These are phyloP conservation scores for Drosophila lini DNA, from an alignment of 1,140 invertebrate genomes.

Conservation along the genomic window DNA sequence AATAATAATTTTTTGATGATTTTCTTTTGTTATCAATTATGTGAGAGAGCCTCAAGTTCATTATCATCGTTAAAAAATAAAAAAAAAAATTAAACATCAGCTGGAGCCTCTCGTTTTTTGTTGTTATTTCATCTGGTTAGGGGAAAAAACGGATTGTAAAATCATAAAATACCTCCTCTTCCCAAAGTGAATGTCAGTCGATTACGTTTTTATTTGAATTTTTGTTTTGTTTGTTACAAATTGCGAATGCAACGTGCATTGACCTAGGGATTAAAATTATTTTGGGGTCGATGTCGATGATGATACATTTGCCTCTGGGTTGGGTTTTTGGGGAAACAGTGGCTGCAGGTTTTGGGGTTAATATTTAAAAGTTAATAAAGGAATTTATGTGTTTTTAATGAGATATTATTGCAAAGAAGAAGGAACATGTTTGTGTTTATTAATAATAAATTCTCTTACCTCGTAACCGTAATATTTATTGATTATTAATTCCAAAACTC, in stretches of 20 bases:
- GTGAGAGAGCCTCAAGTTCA: conserved; percentile 69
- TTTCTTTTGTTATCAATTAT: conserved; percentile 74
- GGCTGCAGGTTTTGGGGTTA: neutral
- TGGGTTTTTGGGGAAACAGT: conserved; percentile 18
- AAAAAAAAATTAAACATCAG: conserved; percentile 40
- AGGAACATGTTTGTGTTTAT: neutral
- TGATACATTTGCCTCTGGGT: conserved; percentile 53
- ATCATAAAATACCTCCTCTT: conserved; percentile 48
- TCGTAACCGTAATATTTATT: neutral
- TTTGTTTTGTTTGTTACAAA: conserved; percentile 19
- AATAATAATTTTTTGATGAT: conserved; percentile 50
- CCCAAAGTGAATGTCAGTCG: conserved; percentile 65
- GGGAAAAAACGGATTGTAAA: conserved; percentile 38
- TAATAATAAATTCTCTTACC: neutral
- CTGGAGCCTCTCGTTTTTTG: conserved; percentile 14
- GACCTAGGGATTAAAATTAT: conserved; percentile 47
- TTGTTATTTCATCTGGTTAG: conserved; percentile 52
- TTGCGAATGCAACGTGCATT: conserved; percentile 58
- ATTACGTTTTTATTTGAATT: conserved; percentile 39
- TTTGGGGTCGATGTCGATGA: conserved; percentile 50
- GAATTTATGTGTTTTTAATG: neutral
- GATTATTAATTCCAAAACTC: neutral
- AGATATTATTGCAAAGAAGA: neutral
- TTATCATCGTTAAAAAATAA: conserved; percentile 73
- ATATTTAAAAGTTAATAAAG: neutral